Conservation (phyloP, 35 echinoderm and acorn worm species). For the Patiria miniata region DNA sequence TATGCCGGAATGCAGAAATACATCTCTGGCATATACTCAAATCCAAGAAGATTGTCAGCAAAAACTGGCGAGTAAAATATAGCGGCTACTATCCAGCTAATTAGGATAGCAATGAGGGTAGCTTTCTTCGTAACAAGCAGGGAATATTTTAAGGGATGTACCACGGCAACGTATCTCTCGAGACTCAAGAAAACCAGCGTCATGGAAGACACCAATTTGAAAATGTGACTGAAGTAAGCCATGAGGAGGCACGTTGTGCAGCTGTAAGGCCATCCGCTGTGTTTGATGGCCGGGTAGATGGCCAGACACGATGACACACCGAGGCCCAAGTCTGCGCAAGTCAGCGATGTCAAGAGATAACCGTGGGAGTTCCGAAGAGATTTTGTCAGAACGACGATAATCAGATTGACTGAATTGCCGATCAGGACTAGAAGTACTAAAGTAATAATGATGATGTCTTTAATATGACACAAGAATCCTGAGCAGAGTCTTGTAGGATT, state of each 20-base stretch:
- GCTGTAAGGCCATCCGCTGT: background rate
- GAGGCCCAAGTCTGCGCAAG: background rate
- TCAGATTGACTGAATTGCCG: background rate
- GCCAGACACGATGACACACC: background rate
- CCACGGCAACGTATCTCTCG: background rate
- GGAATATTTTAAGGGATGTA: background rate
- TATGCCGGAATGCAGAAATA: background rate
- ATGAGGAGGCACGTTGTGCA: background rate
- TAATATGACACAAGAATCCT: too few relatives aligned
- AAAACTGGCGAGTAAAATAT: background rate
- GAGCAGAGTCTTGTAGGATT: too few relatives aligned
- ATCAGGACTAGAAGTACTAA: background rate
- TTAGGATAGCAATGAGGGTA: background rate
- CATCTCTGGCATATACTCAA: background rate
- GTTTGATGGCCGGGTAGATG: background rate
- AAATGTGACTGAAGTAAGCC: background rate
- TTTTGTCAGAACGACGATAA: background rate
- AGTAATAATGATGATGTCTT: too few relatives aligned
- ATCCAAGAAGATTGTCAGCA: background rate
- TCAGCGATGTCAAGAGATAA: background rate
- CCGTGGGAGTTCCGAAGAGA: slow-evolving; percentile 8
- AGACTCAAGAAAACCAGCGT: background rate
- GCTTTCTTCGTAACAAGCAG: background rate
- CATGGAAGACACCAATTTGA: background rate
- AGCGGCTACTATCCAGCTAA: background rate